These are phyloP conservation scores for Holocentrus rufus DNA, from an alignment of 2,797 vertebrate genomes.

Conservation along the genomic window DNA sequence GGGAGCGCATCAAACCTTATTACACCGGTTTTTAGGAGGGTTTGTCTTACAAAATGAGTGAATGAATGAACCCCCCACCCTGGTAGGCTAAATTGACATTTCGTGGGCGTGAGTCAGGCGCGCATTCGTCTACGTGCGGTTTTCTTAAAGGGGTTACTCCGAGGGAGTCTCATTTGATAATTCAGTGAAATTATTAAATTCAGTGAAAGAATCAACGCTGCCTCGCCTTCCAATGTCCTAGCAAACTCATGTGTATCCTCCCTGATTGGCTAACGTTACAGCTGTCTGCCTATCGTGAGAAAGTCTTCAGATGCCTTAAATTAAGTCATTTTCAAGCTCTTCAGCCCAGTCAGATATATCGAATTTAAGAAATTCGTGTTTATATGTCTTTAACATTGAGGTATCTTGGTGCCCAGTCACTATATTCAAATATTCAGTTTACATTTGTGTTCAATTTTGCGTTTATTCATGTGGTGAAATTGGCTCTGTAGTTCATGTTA, in stretches of 20 bases:
- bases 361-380: too few species aligned
- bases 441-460: too few species aligned
- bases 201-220: too few species aligned
- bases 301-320: background rate
- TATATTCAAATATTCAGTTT: too few species aligned
- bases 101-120: constrained; percentile 28
- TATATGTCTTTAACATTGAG: too few species aligned
- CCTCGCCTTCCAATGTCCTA: background rate
- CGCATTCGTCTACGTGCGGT: accelerated
- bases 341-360: too few species aligned
- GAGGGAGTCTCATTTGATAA: accelerated
- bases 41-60: background rate
- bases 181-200: background rate
- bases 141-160: background rate
- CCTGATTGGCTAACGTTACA: too few species aligned
- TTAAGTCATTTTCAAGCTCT: too few species aligned
- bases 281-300: too few species aligned
- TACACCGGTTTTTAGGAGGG: accelerated
- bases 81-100: constrained; percentile 27
- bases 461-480: too few species aligned
- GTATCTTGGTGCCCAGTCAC: too few species aligned
- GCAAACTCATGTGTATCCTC: background rate
- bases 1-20: accelerated
- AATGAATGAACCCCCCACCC: background rate
- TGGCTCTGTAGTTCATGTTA: too few species aligned